Base-by-base conservation (phyloP, 1,140 invertebrate species). In the Medauroidea extradentata region DNA sequence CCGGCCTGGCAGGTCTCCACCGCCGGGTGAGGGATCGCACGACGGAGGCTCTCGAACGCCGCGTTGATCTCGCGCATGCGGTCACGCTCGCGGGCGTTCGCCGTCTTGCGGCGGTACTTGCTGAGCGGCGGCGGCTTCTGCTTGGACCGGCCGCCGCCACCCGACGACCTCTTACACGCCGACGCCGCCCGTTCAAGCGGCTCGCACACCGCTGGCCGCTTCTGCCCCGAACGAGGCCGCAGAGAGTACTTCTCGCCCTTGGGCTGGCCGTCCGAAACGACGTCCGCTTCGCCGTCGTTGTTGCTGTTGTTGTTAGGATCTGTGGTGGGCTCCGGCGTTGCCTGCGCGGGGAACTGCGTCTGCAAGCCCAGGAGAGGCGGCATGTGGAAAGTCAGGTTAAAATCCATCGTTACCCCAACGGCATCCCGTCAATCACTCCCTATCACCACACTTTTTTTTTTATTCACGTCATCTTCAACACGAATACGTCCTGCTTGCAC, bases 31-130 rank as follows among this genome's bases (percentile, higher is more conserved):
- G 93, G 91, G 1, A 94, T 86, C 4, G 84, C 87, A 41, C 81
- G 79, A 19, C 89, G 80, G 0, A 95, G 77, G 1, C 83, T 79
- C 72, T 93, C 90, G 74, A 94, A 94, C 0, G 91, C 91, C 46
- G 83, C 79, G 74, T 94, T 94, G 61, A 95, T 94, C 71, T 94
- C 91, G 51, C 86, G 78, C 91, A 95, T 94, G 48, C 92, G 77
- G 51, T 82, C 85, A 25, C 92, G 71, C 73, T 94, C 92, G 3
- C 92, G 74, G 0, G 91, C 90, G 77, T 95, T 95, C 1, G 92
- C 92, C 2, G 91, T 93, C 76, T 91, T 91, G 60, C 92, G 79
- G 21, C 91, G 76, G 74, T 95, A 95, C 73, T 94, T 94, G 78
- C 89, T 92, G 57, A 94, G 79, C 1, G 91, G 91, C 43, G 91